Percentiles rank a stretch among this genome's conserved stretches.
phyloP scores from a whole-genome alignment of 2,888 invertebrate genomes.

The Tortricodes alternella region DNA sequence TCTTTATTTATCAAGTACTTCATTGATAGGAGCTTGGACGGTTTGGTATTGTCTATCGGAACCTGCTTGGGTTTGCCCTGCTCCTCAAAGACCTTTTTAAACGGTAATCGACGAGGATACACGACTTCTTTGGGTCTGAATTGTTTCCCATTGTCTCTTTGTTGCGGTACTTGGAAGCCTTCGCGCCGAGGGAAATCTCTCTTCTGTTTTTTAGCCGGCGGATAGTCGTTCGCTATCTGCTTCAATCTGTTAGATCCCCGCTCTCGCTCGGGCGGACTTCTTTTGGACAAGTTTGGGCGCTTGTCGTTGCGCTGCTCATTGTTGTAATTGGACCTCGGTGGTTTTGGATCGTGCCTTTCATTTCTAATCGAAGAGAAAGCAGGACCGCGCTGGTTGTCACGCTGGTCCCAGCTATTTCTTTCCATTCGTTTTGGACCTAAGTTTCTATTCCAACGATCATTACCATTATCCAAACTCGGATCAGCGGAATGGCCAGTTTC shows the following conservation, averaged over 20 bases:
- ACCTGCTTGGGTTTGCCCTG: background rate
- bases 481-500: background rate
- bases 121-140: background rate
- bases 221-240: conserved; percentile 1
- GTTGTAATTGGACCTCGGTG: background rate
- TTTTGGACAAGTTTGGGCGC: background rate
- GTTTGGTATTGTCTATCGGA: too few relatives aligned
- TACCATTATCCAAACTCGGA: background rate
- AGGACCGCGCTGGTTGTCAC: background rate
- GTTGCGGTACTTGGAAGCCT: background rate
- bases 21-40: background rate
- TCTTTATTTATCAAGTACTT: conserved; percentile 23
- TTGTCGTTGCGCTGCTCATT: background rate
- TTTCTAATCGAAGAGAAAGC: background rate
- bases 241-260: background rate
- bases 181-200: background rate
- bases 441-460: background rate
- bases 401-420: background rate
- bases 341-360: background rate
- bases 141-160: too few relatives aligned
- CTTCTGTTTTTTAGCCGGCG: conserved; percentile 3
- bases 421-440: background rate
- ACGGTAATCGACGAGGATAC: background rate
- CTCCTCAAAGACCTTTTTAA: too few relatives aligned
- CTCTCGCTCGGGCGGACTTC: background rate